Percentiles rank a stretch among this genome's conserved stretches.
phyloP scores from a whole-genome alignment of 2,113 vertebrate genomes.

The Heterotilapia buettikoferi region DNA sequence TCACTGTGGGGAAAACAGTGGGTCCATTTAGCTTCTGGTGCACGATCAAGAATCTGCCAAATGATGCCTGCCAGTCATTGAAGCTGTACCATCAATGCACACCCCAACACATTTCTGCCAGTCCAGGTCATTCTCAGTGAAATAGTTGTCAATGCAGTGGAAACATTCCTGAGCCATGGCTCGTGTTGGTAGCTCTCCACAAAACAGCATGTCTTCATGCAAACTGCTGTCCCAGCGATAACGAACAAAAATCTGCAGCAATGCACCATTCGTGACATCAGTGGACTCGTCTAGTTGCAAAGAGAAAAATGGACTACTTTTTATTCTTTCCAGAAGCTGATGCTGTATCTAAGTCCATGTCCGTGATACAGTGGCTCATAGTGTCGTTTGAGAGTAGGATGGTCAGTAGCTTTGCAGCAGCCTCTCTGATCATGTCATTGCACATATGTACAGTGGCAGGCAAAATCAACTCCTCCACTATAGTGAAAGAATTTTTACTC shows the following conservation, averaged over 20 bases:
- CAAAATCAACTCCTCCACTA: not conserved
- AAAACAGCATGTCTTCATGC: not conserved
- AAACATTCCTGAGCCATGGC: not conserved
- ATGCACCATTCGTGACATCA: not conserved
- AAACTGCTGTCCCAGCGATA: not conserved
- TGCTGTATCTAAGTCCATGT: not conserved
- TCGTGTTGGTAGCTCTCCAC: not conserved
- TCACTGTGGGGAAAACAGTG: not conserved
- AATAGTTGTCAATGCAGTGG: not conserved
- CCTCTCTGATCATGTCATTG: not conserved
- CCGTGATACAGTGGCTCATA: not conserved
- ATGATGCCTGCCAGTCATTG: not conserved
- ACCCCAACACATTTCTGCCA: not conserved
- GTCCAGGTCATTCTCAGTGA: not conserved
- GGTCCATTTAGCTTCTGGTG: not conserved
- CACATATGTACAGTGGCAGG: not conserved
- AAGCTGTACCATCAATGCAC: not conserved
- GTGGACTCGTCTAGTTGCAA: not conserved
- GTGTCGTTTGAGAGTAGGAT: not conserved
- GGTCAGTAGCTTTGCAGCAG: not conserved
- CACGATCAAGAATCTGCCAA: not conserved
- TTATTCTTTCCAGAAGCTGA: not conserved
- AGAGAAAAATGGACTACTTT: not conserved
- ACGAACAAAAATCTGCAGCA: not conserved
- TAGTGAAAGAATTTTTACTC: not conserved